A percentile compares a stretch with the other conserved stretches of the same genome.
These are phyloP conservation scores for Cecropterus lyciades DNA, from an alignment of 1,140 invertebrate genomes.

Conservation along the genomic window DNA sequence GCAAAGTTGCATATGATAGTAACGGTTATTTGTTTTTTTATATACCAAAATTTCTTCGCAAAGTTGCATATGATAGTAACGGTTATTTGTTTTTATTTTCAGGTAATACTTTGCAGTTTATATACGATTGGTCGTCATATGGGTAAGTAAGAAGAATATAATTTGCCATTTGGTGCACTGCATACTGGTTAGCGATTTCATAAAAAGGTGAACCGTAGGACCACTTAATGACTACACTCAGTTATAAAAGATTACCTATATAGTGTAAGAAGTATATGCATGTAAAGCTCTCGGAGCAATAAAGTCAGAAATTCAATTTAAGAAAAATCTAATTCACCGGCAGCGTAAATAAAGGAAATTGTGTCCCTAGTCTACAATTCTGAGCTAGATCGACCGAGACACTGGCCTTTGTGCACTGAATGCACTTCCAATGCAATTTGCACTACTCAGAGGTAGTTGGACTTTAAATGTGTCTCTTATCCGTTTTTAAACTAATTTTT, in stretches of 20 bases:
- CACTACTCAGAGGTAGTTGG: background rate
- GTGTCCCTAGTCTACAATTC: background rate
- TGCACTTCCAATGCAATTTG: slow-evolving; percentile 3
- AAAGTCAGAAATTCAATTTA: background rate
- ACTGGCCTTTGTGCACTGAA: background rate
- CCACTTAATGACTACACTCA: too few species aligned
- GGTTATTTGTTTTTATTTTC: background rate
- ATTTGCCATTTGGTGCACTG: too few species aligned
- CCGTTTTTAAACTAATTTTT: background rate
- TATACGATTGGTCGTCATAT: background rate
- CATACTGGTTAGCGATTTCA: too few species aligned
- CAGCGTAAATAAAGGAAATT: background rate
- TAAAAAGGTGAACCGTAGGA: too few species aligned
- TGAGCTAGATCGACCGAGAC: background rate
- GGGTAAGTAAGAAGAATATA: background rate
- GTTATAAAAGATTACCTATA: too few species aligned
- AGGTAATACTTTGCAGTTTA: background rate
- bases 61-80: background rate
- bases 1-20: background rate
- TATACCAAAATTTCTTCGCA: too few species aligned
- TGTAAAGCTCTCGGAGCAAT: background rate
- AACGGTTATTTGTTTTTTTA: background rate
- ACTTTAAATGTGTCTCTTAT: background rate
- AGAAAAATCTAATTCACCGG: background rate
- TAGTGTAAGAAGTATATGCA: too few species aligned